Conservation (phyloP, 2,113 vertebrate genomes). For the Oostethus manadensis region DNA sequence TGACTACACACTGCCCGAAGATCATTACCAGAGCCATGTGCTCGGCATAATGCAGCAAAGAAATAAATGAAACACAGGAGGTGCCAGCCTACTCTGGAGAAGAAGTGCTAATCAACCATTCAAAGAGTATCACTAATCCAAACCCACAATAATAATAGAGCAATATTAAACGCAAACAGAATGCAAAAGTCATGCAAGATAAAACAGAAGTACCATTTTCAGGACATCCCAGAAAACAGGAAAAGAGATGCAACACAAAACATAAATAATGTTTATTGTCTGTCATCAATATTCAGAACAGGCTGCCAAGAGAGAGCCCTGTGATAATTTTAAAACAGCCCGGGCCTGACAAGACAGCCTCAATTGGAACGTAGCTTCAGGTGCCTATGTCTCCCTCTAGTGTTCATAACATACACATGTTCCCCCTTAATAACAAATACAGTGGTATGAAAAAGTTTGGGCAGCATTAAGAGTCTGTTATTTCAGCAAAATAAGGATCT, state of each 20-base stretch:
- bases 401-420: constrained; percentile 46
- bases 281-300: constrained; percentile 66
- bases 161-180: background rate
- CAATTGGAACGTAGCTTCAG: constrained; percentile 50
- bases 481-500: too few species aligned
- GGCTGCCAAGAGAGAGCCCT: constrained; percentile 54
- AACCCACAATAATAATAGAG: background rate
- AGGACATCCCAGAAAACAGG: constrained; percentile 17
- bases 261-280: constrained; percentile 57
- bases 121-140: background rate
- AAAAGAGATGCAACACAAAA: constrained; percentile 6
- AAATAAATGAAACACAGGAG: constrained; percentile 63
- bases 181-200: background rate
- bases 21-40: constrained; percentile 65
- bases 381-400: constrained; percentile 63
- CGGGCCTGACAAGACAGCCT: constrained; percentile 69
- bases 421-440: constrained; percentile 55
- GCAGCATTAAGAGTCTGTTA: too few species aligned
- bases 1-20: constrained; percentile 71
- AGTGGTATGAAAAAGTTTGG: too few species aligned
- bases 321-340: constrained; percentile 67
- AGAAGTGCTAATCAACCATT: constrained; percentile 8
- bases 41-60: constrained; percentile 63
- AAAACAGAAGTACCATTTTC: background rate
- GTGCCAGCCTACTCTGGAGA: constrained; percentile 16